Evolutionary conservation across 2,113 vertebrate genomes (phyloP).

Genomic region (Microtus montanus): DNA sequence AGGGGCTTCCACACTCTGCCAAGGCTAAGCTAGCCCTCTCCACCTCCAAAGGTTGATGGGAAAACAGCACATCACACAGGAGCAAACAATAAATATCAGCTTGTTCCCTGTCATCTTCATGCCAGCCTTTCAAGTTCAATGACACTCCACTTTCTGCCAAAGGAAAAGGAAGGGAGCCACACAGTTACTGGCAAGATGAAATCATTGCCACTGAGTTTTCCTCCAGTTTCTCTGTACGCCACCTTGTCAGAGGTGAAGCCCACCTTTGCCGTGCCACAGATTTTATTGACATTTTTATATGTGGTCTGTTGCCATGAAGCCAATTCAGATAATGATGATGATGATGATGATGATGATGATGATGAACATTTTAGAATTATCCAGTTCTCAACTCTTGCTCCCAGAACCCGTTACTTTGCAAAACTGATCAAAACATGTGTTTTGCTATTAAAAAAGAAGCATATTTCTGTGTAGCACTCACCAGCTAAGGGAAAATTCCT

Average conservation of each 20-base stretch:
- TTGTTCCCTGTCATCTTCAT: slow-evolving; percentile 38
- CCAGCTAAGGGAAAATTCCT: slow-evolving; percentile 31
- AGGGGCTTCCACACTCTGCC: not conserved
- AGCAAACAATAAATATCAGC: not conserved
- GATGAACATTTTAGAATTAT: not conserved
- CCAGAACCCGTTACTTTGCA: not conserved
- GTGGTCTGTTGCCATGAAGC: slow-evolving; percentile 18
- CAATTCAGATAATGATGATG: not conserved
- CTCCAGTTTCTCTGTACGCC: not conserved
- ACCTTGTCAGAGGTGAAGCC: slow-evolving; percentile 47
- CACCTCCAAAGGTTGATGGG: not conserved
- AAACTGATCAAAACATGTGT: not conserved
- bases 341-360: not conserved
- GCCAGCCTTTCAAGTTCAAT: slow-evolving; percentile 15
- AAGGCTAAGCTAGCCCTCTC: not conserved
- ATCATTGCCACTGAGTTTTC: not conserved
- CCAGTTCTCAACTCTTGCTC: not conserved
- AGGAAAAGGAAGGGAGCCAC: slow-evolving; percentile 36
- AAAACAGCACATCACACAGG: not conserved
- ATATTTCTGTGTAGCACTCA: slow-evolving; percentile 53
- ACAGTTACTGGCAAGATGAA: not conserved
- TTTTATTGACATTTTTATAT: slow-evolving; percentile 39
- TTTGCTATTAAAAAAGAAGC: not conserved
- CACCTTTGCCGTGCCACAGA: slow-evolving; percentile 19
- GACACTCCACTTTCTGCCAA: slow-evolving; percentile 27